A percentile compares a stretch with the other conserved stretches of the same genome.
Evolutionary conservation across 1,140 invertebrate species (phyloP).

Genomic region (Drosophila bifasciata): DNA sequence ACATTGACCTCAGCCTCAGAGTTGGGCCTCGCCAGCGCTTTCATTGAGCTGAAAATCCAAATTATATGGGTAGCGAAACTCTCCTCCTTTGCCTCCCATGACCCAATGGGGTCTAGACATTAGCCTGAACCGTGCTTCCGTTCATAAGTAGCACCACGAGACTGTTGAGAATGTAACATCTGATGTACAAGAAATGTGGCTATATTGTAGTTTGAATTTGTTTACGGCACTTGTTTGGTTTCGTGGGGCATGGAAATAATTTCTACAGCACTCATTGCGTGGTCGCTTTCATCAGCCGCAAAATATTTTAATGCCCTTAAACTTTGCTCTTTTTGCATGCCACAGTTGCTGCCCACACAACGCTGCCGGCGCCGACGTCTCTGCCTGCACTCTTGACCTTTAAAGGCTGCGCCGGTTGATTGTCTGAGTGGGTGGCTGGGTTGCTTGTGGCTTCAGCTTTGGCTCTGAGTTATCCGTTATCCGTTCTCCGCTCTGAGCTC

Average conservation of each 20-base stretch:
- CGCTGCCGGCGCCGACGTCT: conserved; percentile 22
- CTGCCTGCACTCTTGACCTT: conserved; percentile 77
- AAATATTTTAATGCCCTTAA: conserved; percentile 79
- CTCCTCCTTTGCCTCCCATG: background rate
- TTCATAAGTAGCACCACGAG: no score
- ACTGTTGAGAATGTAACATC: no score
- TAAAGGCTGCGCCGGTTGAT: conserved; percentile 59
- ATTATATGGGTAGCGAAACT: conserved; percentile 17
- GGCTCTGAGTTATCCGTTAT: conserved; percentile 16
- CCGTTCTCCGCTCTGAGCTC: no score
- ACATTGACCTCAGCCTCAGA: conserved; percentile 81
- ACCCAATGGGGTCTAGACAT: conserved; percentile 21
- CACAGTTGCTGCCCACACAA: conserved; percentile 43
- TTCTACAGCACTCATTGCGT: conserved; percentile 63
- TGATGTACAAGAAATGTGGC: no score
- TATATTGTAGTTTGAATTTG: conserved; percentile 51
- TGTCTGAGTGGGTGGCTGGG: conserved; percentile 33
- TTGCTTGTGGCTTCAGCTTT: background rate
- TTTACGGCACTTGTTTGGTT: conserved; percentile 51
- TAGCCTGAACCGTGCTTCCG: conserved; percentile 11
- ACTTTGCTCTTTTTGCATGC: conserved; percentile 76
- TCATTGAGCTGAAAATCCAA: conserved; percentile 61
- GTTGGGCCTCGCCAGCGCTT: conserved; percentile 37
- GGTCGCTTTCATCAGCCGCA: conserved; percentile 71
- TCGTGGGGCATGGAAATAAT: conserved; percentile 57